Evolutionary conservation across 1,140 invertebrate species (phyloP).

Genomic region (Drosophila albomicans): DNA sequence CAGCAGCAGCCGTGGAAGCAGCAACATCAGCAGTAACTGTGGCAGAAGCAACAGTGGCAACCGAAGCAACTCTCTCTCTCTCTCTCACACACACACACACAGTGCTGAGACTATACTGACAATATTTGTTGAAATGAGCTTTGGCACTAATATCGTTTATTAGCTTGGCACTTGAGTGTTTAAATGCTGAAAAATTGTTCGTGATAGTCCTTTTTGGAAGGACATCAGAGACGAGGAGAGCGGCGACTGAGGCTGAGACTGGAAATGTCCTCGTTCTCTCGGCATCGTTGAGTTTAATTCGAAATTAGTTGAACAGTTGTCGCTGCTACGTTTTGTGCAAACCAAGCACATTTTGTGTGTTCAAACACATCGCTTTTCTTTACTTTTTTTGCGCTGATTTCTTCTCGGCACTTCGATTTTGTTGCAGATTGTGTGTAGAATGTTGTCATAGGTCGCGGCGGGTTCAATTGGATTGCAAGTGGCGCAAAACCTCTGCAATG

Average conservation of each 20-base stretch:
- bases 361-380: slow-evolving; percentile 31
- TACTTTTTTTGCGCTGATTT: not conserved
- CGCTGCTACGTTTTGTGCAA: slow-evolving; percentile 56
- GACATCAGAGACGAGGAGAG: slow-evolving; percentile 8
- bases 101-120: slow-evolving; percentile 32
- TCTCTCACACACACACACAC: not conserved
- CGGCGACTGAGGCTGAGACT: slow-evolving; percentile 7
- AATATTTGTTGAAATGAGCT: slow-evolving; percentile 75
- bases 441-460: slow-evolving; percentile 51
- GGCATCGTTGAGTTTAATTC: slow-evolving; percentile 73
- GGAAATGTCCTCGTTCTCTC: slow-evolving; percentile 15
- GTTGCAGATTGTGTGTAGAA: slow-evolving; percentile 9
- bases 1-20: slow-evolving; percentile 45
- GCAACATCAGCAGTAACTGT: slow-evolving; percentile 34
- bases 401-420: not conserved
- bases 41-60: slow-evolving; percentile 32
- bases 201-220: slow-evolving; percentile 62
- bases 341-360: slow-evolving; percentile 56
- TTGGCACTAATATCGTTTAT: slow-evolving; percentile 78
- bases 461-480: slow-evolving; percentile 32
- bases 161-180: slow-evolving; percentile 77
- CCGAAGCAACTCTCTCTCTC: not conserved
- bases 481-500: slow-evolving; percentile 12
- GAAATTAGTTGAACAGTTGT: slow-evolving; percentile 75
- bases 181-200: slow-evolving; percentile 77